Evolutionary conservation across 2,113 vertebrate genomes (phyloP).

Genomic region (Puffinus mauretanicus): DNA sequence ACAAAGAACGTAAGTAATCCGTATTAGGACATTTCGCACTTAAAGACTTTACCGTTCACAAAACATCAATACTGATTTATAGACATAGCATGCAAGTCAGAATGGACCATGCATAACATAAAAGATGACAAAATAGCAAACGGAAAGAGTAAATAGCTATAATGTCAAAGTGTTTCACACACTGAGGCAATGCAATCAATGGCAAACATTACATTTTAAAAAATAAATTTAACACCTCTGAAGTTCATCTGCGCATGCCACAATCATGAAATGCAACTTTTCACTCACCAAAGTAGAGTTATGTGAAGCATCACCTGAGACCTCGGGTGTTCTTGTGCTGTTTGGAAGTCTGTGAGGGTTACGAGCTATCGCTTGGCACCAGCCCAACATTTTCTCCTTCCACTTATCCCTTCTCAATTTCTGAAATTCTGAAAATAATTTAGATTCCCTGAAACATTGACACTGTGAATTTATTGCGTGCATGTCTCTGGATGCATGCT

Average conservation of each 20-base stretch:
- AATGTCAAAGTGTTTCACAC: not conserved
- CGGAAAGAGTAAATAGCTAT: not conserved
- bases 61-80: not conserved
- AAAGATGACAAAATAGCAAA: not conserved
- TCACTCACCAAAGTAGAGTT: slow-evolving; percentile 76
- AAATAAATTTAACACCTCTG: not conserved
- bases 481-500: slow-evolving; percentile 58
- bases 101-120: not conserved
- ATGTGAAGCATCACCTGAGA: slow-evolving; percentile 72
- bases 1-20: not conserved
- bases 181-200: not conserved
- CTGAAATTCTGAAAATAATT: slow-evolving; percentile 86
- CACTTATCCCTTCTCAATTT: slow-evolving; percentile 81
- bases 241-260: slow-evolving; percentile 21
- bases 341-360: slow-evolving; percentile 80
- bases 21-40: not conserved
- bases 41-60: not conserved
- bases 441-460: slow-evolving; percentile 80
- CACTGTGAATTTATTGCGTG: slow-evolving; percentile 29
- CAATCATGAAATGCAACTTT: slow-evolving; percentile 59
- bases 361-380: slow-evolving; percentile 82
- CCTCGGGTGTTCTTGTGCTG: slow-evolving; percentile 77
- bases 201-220: not conserved
- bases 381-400: slow-evolving; percentile 84
- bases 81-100: slow-evolving; percentile 24